phyloP scores from a whole-genome alignment of 2,797 vertebrate genomes.

The Sebastes paucispinis region DNA sequence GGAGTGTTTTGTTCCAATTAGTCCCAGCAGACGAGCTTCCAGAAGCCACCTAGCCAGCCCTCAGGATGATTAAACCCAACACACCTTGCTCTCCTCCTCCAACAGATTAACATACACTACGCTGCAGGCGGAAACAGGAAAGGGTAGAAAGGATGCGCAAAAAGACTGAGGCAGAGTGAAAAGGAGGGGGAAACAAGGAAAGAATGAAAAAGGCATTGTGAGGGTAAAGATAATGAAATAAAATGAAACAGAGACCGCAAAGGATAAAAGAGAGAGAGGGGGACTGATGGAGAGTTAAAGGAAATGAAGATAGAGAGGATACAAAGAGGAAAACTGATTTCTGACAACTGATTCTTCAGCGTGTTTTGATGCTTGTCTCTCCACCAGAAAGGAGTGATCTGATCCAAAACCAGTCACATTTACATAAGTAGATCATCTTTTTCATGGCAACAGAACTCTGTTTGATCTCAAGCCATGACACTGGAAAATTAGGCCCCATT shows the following conservation, averaged over 20 bases:
- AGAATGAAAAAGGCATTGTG: neutral
- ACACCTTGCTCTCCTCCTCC: slow-evolving; percentile 63
- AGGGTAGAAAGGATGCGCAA: slow-evolving; percentile 8
- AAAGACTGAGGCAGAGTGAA: neutral
- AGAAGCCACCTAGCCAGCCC: slow-evolving; percentile 67
- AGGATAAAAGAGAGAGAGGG: neutral
- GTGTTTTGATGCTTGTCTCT: neutral
- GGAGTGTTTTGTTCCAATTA: slow-evolving; percentile 80
- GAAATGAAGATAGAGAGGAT: neutral
- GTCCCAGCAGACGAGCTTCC: slow-evolving; percentile 63
- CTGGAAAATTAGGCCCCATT: neutral
- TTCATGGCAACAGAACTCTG: neutral
- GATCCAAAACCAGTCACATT: neutral
- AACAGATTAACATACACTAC: slow-evolving; percentile 55
- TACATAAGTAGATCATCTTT: neutral
- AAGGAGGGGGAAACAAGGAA: neutral
- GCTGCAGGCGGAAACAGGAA: slow-evolving; percentile 43
- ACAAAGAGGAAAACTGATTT: neutral
- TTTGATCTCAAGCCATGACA: neutral
- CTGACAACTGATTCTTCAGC: neutral
- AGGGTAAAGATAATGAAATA: neutral
- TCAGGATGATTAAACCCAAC: slow-evolving; percentile 72
- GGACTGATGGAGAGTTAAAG: neutral
- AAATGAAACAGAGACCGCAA: neutral
- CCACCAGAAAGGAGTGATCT: neutral